A percentile compares a stretch with the other conserved stretches of the same genome.
Evolutionary conservation across 2,797 vertebrate species (phyloP).

Genomic region (Heterohyrax brucei): DNA sequence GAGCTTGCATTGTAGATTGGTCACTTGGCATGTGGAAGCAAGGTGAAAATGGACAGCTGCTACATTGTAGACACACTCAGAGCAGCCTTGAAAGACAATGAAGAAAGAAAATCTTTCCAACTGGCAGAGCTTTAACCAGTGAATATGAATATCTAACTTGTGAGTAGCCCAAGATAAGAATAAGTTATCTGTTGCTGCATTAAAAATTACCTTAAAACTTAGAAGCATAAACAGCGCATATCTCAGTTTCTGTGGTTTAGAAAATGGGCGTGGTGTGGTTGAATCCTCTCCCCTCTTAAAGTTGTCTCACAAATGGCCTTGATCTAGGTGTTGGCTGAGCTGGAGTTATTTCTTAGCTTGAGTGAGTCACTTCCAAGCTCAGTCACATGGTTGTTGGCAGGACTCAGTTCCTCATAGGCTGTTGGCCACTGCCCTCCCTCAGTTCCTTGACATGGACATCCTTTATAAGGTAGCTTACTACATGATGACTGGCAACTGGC

Average conservation of each 20-base stretch:
- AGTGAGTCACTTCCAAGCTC: background rate
- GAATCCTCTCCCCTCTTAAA: background rate
- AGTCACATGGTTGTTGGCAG: background rate
- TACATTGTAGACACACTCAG: background rate
- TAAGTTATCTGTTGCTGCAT: background rate
- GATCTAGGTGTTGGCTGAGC: background rate
- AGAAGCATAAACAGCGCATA: background rate
- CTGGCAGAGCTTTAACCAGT: background rate
- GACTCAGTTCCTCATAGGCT: background rate
- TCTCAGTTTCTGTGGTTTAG: conserved; percentile 17
- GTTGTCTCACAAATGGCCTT: background rate
- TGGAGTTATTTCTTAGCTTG: background rate
- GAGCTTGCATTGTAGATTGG: background rate
- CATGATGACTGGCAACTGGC: background rate
- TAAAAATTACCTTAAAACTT: background rate
- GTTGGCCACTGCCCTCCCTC: background rate
- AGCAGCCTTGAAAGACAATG: background rate
- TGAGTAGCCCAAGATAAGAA: background rate
- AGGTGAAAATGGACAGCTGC: conserved; percentile 16
- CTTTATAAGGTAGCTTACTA: background rate
- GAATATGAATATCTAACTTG: background rate
- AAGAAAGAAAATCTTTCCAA: conserved; percentile 26
- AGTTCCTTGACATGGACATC: background rate
- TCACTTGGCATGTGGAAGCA: background rate
- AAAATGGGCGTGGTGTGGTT: conserved; percentile 15